phyloP scores from a whole-genome alignment of 2,797 vertebrate genomes.

The Dipus sagitta region DNA sequence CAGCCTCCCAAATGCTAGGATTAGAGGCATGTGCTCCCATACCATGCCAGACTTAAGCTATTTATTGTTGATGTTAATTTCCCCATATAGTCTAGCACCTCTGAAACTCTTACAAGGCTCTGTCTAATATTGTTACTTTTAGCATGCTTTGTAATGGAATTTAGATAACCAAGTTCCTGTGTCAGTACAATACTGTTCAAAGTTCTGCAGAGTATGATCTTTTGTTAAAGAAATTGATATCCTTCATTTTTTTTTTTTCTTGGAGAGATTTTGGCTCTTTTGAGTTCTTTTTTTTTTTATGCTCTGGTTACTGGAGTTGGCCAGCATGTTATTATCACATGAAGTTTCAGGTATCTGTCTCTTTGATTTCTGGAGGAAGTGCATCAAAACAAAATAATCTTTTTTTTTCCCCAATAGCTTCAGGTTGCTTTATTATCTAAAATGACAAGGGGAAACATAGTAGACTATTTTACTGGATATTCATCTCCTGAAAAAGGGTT shows the following conservation, averaged over 20 bases:
- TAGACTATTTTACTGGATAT: conserved; percentile 11
- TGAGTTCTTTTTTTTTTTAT: neutral
- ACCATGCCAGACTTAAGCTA: neutral
- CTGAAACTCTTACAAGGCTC: neutral
- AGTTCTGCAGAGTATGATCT: neutral
- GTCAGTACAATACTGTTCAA: conserved; percentile 12
- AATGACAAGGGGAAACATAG: conserved; percentile 19
- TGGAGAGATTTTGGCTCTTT: neutral
- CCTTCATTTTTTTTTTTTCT: conserved; percentile 15
- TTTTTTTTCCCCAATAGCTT: neutral
- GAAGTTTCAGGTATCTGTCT: neutral
- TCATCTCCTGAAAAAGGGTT: conserved; percentile 4
- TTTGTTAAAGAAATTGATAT: conserved; percentile 10
- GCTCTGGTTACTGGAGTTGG: conserved; percentile 5
- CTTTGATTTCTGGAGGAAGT: neutral
- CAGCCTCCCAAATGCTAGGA: neutral
- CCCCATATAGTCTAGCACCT: neutral
- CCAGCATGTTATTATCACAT: neutral
- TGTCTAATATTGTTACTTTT: conserved; percentile 39
- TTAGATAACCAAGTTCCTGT: conserved; percentile 41
- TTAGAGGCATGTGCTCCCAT: neutral
- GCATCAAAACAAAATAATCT: conserved; percentile 12
- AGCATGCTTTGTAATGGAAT: conserved; percentile 24
- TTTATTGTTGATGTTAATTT: conserved; percentile 16
- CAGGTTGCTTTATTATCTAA: neutral